phyloP scores from a whole-genome alignment of 2,888 invertebrate genomes.

The Pinctada fucata region DNA sequence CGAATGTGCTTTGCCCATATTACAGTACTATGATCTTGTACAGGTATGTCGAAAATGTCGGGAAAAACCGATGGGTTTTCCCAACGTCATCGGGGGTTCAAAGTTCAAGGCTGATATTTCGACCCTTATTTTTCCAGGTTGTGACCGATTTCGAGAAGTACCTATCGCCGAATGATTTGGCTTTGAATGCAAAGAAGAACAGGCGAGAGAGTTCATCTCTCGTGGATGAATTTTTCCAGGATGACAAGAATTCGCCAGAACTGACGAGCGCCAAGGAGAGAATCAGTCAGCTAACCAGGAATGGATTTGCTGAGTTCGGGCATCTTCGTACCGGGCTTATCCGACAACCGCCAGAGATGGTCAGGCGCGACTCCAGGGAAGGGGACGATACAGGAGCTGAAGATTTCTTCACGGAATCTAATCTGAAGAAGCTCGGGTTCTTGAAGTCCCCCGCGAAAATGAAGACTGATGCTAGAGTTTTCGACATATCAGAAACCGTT shows the following conservation, averaged over 20 bases:
- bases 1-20: too few relatives aligned
- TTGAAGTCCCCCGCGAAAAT: constrained; percentile 27
- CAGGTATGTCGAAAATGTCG: too few relatives aligned
- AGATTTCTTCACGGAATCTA: constrained; percentile 57
- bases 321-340: constrained; percentile 52
- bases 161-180: constrained; percentile 76
- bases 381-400: constrained; percentile 48
- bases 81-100: too few relatives aligned
- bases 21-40: too few relatives aligned
- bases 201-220: constrained; percentile 82
- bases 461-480: constrained; percentile 31
- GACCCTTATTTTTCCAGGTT: constrained; percentile 47
- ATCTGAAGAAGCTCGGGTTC: constrained; percentile 29
- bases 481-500: constrained; percentile 56
- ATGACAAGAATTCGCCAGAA: constrained; percentile 56
- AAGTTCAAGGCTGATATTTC: too few relatives aligned
- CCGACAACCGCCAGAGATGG: constrained; percentile 47
- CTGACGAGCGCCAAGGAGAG: constrained; percentile 56
- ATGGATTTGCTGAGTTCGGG: constrained; percentile 43
- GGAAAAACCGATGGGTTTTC: too few relatives aligned
- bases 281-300: constrained; percentile 44
- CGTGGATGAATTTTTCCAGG: constrained; percentile 83
- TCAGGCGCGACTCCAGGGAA: constrained; percentile 61
- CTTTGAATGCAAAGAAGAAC: constrained; percentile 76
- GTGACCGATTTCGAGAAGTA: constrained; percentile 84